Percentiles rank a stretch among this genome's conserved stretches.
These are phyloP conservation scores for Haliclystus octoradiatus DNA, from an alignment of 30 jellyfish, hydroid and myxozoan species.

Conservation along the genomic window DNA sequence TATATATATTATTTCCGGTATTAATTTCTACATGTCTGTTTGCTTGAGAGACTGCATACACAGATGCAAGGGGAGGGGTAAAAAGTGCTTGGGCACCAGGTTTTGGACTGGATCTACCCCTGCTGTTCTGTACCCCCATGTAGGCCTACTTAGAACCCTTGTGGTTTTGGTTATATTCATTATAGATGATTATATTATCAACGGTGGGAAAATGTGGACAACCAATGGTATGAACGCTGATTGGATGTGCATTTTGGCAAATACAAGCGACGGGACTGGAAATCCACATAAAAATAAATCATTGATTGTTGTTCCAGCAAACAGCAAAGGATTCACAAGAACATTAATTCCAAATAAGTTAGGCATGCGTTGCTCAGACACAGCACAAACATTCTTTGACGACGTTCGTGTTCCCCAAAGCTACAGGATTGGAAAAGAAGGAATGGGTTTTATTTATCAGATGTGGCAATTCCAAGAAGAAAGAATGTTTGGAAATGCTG, in stretches of 20 bases:
- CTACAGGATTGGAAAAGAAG: conserved; percentile 96
- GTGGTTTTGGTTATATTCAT: too few species aligned
- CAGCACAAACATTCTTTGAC: conserved; percentile 93
- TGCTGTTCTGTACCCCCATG: too few species aligned
- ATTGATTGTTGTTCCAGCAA: conserved; percentile 63
- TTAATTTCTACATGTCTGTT: too few species aligned
- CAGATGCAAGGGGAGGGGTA: too few species aligned
- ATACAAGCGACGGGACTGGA: conserved; percentile 67
- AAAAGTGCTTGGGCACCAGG: too few species aligned
- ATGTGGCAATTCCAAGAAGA: conserved; percentile 97
- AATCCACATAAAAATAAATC: conserved; percentile 78
- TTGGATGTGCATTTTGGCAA: conserved; percentile 98
- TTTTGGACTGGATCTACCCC: too few species aligned
- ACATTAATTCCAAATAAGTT: conserved; percentile 47
- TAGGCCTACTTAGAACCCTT: too few species aligned
- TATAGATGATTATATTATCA: conserved; percentile 92
- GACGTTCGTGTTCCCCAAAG: conserved; percentile 97
- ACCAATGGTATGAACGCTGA: conserved; percentile 99
- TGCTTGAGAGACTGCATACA: too few species aligned
- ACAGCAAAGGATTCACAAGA: conserved; percentile 60
- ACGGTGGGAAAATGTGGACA: conserved; percentile 99
- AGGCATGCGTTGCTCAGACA: conserved; percentile 94
- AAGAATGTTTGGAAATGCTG: conserved; percentile 67
- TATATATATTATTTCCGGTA: too few species aligned
- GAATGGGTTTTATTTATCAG: conserved; percentile 86